Conservation (phyloP, 1,140 invertebrate genomes). For the Batillaria attramentaria region DNA sequence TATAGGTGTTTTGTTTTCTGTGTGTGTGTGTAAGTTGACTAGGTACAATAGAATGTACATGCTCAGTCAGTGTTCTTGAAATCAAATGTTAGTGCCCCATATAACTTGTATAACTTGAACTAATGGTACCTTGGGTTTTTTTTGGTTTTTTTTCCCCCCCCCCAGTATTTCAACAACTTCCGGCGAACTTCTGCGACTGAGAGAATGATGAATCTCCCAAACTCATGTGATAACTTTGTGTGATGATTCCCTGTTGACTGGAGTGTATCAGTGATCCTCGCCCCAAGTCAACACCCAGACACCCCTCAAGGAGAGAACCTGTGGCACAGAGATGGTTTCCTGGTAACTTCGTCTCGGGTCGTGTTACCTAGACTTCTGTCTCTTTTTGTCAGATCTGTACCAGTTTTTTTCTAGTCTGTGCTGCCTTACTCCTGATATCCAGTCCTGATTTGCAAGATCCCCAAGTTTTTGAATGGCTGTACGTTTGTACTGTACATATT, state of each 20-base stretch:
- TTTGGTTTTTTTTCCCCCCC: constrained; percentile 32
- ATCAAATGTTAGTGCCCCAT: no score
- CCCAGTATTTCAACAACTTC: constrained; percentile 55
- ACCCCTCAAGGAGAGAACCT: not conserved
- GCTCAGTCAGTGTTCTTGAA: not conserved
- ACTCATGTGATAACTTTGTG: no score
- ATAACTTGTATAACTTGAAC: no score
- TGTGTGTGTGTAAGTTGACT: not conserved
- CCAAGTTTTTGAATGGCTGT: no score
- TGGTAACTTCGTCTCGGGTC: not conserved
- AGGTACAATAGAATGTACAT: not conserved
- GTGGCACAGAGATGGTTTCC: not conserved
- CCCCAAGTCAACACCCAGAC: not conserved
- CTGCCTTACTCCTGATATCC: no score
- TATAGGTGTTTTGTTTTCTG: not conserved
- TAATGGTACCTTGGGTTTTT: no score
- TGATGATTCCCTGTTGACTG: not conserved
- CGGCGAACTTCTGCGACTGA: constrained; percentile 51
- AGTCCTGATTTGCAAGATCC: no score
- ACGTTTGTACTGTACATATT: no score
- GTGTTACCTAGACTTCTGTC: not conserved
- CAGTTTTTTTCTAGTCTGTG: constrained; percentile 20
- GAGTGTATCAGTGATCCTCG: not conserved
- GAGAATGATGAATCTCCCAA: constrained; percentile 37
- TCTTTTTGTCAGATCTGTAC: constrained; percentile 1